These are phyloP conservation scores for Drosophila emarginata DNA, from an alignment of 2,888 invertebrate species.

Conservation along the genomic window DNA sequence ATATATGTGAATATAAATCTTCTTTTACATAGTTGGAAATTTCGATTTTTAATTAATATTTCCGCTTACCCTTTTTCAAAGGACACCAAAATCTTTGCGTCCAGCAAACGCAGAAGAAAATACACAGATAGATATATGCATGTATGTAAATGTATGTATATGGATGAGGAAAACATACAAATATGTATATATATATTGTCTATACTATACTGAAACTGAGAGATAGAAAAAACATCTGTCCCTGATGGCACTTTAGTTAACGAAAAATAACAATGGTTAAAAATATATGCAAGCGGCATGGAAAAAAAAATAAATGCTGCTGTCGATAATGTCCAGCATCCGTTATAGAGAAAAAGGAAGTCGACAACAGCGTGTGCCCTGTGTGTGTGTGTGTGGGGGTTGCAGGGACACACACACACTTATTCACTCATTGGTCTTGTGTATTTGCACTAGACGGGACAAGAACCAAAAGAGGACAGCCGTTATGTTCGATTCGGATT, in stretches of 20 bases:
- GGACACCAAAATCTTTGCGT: conserved; percentile 29
- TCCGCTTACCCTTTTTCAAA: not conserved
- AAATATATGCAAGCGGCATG: conserved; percentile 65
- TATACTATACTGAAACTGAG: conserved; percentile 37
- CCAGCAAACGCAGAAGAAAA: conserved; percentile 19
- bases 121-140: too few relatives aligned
- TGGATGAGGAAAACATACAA: conserved; percentile 34
- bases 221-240: conserved; percentile 79
- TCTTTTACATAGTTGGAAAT: not conserved
- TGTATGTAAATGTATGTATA: not conserved
- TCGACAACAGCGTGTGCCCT: conserved; percentile 70
- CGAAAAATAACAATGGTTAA: conserved; percentile 76
- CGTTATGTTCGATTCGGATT: conserved; percentile 18
- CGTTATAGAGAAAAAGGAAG: conserved; percentile 74
- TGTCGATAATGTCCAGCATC: conserved; percentile 78
- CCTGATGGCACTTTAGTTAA: conserved; percentile 80
- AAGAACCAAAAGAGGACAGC: conserved; percentile 26
- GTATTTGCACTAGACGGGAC: conserved; percentile 63
- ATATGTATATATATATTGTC: conserved; percentile 32
- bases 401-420: conserved; percentile 73
- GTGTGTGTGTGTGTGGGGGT: conserved; percentile 35
- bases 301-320: conserved; percentile 40
- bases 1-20: too few relatives aligned
- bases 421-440: conserved; percentile 20
- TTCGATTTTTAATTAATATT: too few relatives aligned